A percentile compares a stretch with the other conserved stretches of the same genome.
These are phyloP conservation scores for Tolmerus cingulatus DNA, from an alignment of 2,888 invertebrate species.

Conservation along the genomic window DNA sequence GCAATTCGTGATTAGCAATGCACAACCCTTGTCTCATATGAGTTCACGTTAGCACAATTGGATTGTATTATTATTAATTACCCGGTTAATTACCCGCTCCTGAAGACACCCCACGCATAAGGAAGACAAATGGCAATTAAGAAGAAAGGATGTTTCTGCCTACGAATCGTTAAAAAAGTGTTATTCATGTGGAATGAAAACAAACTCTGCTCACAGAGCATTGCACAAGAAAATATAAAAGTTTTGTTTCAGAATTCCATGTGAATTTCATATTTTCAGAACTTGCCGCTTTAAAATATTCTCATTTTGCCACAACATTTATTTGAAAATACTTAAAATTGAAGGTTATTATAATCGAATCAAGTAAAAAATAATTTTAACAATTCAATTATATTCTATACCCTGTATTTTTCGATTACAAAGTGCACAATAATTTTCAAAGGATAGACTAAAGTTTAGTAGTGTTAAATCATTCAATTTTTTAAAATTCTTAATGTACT, in stretches of 20 bases:
- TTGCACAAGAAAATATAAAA: background rate
- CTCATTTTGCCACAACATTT: no score
- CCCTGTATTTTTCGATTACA: no score
- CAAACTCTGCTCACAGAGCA: background rate
- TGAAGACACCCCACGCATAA: background rate
- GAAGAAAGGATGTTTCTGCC: background rate
- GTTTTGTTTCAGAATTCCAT: background rate
- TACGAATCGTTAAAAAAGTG: background rate
- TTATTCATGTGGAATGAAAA: background rate
- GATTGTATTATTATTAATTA: background rate
- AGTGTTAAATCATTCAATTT: no score
- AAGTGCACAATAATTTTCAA: no score
- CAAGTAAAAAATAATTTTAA: no score
- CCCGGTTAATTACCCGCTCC: background rate
- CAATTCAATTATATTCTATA: no score
- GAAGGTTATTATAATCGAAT: no score
- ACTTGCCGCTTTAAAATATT: background rate
- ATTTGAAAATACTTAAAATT: background rate
- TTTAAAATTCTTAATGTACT: no score
- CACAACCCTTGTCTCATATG: background rate
- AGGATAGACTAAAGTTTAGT: no score
- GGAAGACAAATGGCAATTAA: background rate
- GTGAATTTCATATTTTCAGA: background rate
- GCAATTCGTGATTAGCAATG: background rate
- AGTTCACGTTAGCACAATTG: background rate